A percentile compares a stretch with the other conserved stretches of the same genome.
These are phyloP conservation scores for Chaenogobius annularis DNA, from an alignment of 2,113 vertebrate genomes.

Conservation along the genomic window DNA sequence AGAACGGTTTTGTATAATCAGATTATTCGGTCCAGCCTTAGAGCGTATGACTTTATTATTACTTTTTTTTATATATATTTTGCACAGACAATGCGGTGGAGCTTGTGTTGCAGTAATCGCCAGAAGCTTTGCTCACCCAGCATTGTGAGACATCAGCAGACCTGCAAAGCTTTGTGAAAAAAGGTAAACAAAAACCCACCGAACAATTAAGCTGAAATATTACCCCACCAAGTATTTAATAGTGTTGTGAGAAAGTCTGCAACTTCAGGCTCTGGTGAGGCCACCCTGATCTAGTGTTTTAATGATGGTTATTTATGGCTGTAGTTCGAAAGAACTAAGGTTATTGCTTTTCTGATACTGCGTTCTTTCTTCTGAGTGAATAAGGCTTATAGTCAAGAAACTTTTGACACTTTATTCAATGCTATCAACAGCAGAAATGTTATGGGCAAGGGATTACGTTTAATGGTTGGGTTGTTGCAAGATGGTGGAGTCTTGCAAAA, in stretches of 20 bases:
- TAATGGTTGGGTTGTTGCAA: background rate
- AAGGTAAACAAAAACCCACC: background rate
- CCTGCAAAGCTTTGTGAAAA: background rate
- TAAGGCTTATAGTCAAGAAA: background rate
- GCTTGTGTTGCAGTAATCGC: background rate
- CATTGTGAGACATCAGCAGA: background rate
- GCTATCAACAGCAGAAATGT: conserved; percentile 1
- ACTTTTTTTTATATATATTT: background rate
- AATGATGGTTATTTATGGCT: conserved; percentile 11
- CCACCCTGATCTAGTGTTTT: conserved; percentile 4
- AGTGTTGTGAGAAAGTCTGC: conserved; percentile 1
- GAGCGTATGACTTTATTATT: background rate
- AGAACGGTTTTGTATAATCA: background rate
- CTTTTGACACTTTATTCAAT: background rate
- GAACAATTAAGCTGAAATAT: conserved; percentile 1
- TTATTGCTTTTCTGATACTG: conserved; percentile 3
- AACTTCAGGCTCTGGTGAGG: conserved; percentile 17
- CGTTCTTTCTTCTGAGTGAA: background rate
- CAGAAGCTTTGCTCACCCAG: conserved; percentile 8
- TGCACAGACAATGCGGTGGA: conserved; percentile 2
- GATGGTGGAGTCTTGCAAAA: background rate
- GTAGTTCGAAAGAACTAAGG: background rate
- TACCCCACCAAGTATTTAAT: background rate
- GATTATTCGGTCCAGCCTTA: background rate
- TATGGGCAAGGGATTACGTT: background rate